Evolutionary conservation across 2,797 vertebrate species (phyloP), one percentile per base, ranked within the genome.

Genomic region (Darevskia mixta): DNA sequence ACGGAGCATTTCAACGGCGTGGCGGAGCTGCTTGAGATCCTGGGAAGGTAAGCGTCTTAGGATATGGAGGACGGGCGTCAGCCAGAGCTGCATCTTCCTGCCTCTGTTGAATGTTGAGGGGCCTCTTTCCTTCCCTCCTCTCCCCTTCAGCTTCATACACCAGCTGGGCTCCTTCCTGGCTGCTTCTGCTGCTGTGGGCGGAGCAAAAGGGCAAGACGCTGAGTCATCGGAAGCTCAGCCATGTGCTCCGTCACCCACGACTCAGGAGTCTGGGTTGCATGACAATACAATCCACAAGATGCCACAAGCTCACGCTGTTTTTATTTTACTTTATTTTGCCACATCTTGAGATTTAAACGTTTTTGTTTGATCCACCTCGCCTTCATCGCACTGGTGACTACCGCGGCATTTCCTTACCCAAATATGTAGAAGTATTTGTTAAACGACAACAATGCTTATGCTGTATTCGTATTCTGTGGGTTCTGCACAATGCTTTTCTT

Each of bases 1-100:
- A 97, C 98, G 35, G 98, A 99, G 95, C 98, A 98, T 95, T 99
- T 98, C 97, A 99, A 98, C 2, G 98, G 98, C 8, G 98, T 98
- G 11, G 98, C 98, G 0, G 98, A 98, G 94, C 97, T 98, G 88
- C 95, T 98, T 94, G 98, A 99, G 95, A 98, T 98, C 94, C 96
- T 98, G 45, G 98, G 98, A 95, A 98, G 98, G 98, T 97, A 92
- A 91, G 32, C 82, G 5, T 1, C 8, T 85, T 66, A 64, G 10
- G 6, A 27, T 13, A 20, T 32, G 2, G 83, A 2, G 29, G 20
- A 55, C 49, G 13, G 23, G 2, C 8, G 5, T 2, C 83, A 49
- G 58, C 58, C 49, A 8, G 82, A 85, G 66, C 87, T 29, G 45
- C 77, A 10, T 18, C 55, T 55, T 64, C 61, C 20, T 23, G 49